Evolutionary conservation across 2,113 vertebrate genomes (phyloP).

Genomic region (Pimephales promelas): DNA sequence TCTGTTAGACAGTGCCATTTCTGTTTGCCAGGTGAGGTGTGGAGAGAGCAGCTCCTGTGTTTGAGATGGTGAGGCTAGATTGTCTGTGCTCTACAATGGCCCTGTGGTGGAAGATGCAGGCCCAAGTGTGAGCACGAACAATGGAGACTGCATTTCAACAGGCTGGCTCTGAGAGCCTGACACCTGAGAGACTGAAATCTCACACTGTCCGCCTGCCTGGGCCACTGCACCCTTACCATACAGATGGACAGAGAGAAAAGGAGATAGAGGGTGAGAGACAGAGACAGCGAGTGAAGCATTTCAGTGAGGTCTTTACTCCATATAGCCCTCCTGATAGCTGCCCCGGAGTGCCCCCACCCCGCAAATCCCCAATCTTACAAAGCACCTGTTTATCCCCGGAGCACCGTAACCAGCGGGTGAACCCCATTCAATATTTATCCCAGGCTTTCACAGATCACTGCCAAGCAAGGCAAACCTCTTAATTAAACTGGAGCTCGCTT

Average conservation of each 20-base stretch:
- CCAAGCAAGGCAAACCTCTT: conserved; percentile 98
- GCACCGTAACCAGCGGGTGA: conserved; percentile 97
- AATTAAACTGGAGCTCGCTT: conserved; percentile 99
- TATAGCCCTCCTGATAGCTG: conserved; percentile 55
- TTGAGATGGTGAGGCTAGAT: conserved; percentile 49
- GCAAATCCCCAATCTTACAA: conserved; percentile 80
- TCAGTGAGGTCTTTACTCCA: conserved; percentile 49
- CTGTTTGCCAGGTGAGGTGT: conserved; percentile 42
- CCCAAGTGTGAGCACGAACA: conserved; percentile 42
- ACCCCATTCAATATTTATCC: conserved; percentile 99
- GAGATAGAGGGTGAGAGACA: conserved; percentile 61
- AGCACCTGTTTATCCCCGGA: conserved; percentile 95
- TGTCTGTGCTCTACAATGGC: conserved; percentile 44
- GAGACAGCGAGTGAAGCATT: conserved; percentile 51
- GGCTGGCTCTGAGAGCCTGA: conserved; percentile 64
- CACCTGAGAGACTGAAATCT: conserved; percentile 87
- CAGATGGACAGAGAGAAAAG: conserved; percentile 59
- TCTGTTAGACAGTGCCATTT: conserved; percentile 40
- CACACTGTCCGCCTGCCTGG: conserved; percentile 70
- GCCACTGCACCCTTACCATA: conserved; percentile 12
- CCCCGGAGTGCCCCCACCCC: conserved; percentile 61
- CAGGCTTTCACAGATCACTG: conserved; percentile 99
- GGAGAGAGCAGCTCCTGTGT: conserved; percentile 48
- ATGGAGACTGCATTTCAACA: conserved; percentile 54
- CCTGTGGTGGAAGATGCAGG: conserved; percentile 45